Conservation (phyloP, 2,113 vertebrate species). For the Psephotus haematonotus region DNA sequence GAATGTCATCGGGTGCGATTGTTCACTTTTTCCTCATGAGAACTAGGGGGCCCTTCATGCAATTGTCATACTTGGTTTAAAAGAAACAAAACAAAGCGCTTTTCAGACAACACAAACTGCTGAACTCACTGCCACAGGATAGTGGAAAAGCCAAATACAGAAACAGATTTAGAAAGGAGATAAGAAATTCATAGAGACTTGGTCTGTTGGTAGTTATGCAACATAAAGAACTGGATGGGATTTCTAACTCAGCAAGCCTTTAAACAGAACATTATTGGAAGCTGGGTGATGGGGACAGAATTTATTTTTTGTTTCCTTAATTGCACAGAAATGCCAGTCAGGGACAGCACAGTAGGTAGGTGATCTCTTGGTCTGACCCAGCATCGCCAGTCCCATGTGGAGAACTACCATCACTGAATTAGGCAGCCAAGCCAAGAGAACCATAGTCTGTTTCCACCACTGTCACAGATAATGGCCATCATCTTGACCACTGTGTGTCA, state of each 20-base stretch:
- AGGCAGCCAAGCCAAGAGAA: not conserved
- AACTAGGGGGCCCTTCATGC: not conserved
- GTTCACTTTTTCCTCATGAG: not conserved
- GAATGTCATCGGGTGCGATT: not conserved
- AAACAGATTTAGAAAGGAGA: not conserved
- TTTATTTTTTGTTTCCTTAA: not conserved
- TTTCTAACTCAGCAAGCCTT: not conserved
- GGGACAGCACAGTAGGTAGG: not conserved
- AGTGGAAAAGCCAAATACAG: not conserved
- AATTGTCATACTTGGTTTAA: not conserved
- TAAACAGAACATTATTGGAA: not conserved
- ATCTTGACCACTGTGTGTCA: too few relatives aligned
- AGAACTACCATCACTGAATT: not conserved
- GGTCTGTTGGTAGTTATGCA: not conserved
- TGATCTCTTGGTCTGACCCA: not conserved
- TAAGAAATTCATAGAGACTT: not conserved
- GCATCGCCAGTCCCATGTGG: rapidly evolving
- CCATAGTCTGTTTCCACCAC: not conserved
- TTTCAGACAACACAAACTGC: not conserved
- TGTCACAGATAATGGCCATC: rapidly evolving
- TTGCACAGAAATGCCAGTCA: not conserved
- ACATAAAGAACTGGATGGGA: not conserved
- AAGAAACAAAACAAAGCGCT: not conserved
- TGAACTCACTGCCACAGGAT: not conserved
- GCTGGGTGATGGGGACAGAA: rapidly evolving